Percentiles rank a stretch among this genome's conserved stretches.
phyloP scores from a whole-genome alignment of 2,888 invertebrate genomes.

The Trilocha varians region DNA sequence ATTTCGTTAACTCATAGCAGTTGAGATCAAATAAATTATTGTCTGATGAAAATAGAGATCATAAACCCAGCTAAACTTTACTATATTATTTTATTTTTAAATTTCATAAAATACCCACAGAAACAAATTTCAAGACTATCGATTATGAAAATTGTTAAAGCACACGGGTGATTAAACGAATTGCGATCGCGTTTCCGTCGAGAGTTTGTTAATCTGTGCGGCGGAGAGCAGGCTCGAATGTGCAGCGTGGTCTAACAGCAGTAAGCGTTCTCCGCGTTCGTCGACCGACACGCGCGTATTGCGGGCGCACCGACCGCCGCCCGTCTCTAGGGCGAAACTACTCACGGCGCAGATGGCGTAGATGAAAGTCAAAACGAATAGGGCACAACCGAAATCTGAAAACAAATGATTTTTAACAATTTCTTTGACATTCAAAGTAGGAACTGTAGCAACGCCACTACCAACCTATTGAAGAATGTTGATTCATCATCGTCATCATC shows the following conservation, averaged over 20 bases:
- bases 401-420: no score
- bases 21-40: no score
- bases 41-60: no score
- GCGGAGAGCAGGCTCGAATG: slow-evolving; percentile 62
- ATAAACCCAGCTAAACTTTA: no score
- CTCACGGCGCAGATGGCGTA: slow-evolving; percentile 64
- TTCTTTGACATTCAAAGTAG: no score
- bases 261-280: slow-evolving; percentile 53
- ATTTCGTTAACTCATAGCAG: no score
- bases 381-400: slow-evolving; percentile 53
- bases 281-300: slow-evolving; percentile 28
- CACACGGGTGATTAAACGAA: slow-evolving; percentile 40
- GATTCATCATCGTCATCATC: no score
- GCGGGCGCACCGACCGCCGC: slow-evolving; percentile 36
- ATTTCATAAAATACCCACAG: no score
- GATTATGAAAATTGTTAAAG: not conserved
- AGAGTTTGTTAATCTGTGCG: slow-evolving; percentile 56
- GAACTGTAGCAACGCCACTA: no score
- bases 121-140: no score
- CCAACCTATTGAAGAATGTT: no score
- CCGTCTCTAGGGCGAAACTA: slow-evolving; percentile 56
- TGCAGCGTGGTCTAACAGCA: slow-evolving; percentile 58
- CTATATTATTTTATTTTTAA: no score
- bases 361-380: slow-evolving; percentile 54
- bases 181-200: slow-evolving; percentile 51